A percentile compares a stretch with the other conserved stretches of the same genome.
These are phyloP conservation scores for Falcunculus frontatus DNA, from an alignment of 2,113 vertebrate genomes.

Conservation along the genomic window DNA sequence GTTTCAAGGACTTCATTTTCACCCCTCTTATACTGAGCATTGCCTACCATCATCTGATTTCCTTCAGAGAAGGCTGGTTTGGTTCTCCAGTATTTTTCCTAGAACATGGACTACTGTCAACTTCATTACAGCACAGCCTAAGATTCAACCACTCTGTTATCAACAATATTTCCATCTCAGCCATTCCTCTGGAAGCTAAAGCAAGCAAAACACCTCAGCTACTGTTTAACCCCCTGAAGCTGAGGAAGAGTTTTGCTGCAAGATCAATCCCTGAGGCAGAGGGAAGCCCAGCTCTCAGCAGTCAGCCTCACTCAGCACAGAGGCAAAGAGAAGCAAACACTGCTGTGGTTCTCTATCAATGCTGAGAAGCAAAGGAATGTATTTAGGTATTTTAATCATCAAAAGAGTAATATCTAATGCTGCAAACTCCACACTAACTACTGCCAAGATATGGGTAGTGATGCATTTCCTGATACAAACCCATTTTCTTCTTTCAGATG, in stretches of 20 bases:
- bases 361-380: not conserved
- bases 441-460: not conserved
- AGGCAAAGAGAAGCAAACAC: not conserved
- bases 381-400: not conserved
- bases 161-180: not conserved
- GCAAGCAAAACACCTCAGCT: not conserved
- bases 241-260: not conserved
- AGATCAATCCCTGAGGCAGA: not conserved
- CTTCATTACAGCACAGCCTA: not conserved
- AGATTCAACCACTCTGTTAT: not conserved
- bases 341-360: not conserved
- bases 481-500: constrained; percentile 98
- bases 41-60: not conserved
- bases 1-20: not conserved
- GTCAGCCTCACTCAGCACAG: not conserved
- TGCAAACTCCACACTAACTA: not conserved
- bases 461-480: constrained; percentile 72
- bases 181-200: not conserved
- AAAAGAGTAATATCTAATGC: not conserved
- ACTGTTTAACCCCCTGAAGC: not conserved
- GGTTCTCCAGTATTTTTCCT: not conserved
- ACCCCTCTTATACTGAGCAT: not conserved
- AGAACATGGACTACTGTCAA: not conserved
- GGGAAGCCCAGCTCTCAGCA: not conserved
- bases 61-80: not conserved